Conservation (phyloP, 2,113 vertebrate species). For the Echinops telfairi region DNA sequence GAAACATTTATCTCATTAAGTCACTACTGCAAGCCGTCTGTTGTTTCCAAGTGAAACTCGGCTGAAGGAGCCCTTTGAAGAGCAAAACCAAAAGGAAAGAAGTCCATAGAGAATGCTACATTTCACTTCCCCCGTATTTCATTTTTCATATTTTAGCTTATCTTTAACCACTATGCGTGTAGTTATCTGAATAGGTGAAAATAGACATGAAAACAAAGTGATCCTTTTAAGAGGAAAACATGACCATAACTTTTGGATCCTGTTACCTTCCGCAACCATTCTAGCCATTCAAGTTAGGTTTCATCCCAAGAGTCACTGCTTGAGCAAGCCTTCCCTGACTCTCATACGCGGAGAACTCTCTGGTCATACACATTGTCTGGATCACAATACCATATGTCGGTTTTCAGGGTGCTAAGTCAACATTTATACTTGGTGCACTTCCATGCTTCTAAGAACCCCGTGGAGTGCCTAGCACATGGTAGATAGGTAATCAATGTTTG, state of each 20-base stretch:
- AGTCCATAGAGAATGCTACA: neutral
- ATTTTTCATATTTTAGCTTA: conserved; percentile 18
- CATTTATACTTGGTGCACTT: neutral
- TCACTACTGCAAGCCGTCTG: neutral
- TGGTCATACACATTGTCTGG: neutral
- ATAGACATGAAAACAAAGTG: conserved; percentile 29
- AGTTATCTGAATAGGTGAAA: conserved; percentile 33
- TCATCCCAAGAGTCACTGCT: neutral
- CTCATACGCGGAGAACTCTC: neutral
- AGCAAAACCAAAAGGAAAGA: neutral
- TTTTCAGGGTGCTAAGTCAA: neutral
- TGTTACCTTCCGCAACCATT: neutral
- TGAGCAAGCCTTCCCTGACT: neutral
- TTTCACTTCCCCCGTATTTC: neutral
- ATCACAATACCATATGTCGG: neutral
- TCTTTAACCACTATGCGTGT: neutral
- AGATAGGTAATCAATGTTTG: neutral
- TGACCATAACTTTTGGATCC: neutral
- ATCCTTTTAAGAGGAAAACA: neutral
- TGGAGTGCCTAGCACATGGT: neutral
- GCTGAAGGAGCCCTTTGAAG: conserved; percentile 17
- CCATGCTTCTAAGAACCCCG: neutral
- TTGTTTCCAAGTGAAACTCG: conserved; percentile 30
- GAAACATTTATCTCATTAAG: conserved; percentile 55
- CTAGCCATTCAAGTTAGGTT: neutral